Evolutionary conservation across 2,113 vertebrate species (phyloP), one percentile per base, ranked within the genome.

Genomic region (Lamprotornis superbus): DNA sequence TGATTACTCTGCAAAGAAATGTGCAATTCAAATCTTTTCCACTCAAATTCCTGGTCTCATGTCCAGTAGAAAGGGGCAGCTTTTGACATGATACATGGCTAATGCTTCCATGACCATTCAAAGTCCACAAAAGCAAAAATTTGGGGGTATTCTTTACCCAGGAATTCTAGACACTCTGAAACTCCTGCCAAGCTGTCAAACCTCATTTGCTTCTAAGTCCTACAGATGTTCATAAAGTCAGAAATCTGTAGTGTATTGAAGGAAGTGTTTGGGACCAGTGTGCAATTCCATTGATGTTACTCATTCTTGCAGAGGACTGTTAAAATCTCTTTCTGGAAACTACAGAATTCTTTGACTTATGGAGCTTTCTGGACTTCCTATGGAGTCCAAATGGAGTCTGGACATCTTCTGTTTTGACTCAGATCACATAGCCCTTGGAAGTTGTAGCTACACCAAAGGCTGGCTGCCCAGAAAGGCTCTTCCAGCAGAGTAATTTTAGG

Each of bases 11-110:
- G 23, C 23, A 27, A 71, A 89, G 33, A 50, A 86, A 79, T 47
- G 14, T 56, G 31, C 60, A 75, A 56, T 63, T 60, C 5, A 67
- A 22, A 37, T n/a, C 9, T 35, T 85, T 78, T 89, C 24, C 65
- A 22, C 4, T 3, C 11, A 83, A 65, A 74, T 19, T 46, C 33
- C 24, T 12, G 1, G 1, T 67, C 39, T 73, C 8, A 9, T 3
- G 1, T 37, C 24, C 1, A 0, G 4, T 8, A 60, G 18, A 35
- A 40, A 52, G 20, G 12, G 15, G 7, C 1, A 12, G 7, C 22
- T 83, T 73, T 67, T 52, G 42, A 23, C 19, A 19, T 13, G 47
- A 55, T 46, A 28, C 5, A 10, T n/a, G 24, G 28, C 11, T 81
- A 60, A 55, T 60, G 33, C 24, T 92, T 78, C 39, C 6, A 15